These are phyloP conservation scores for Datnioides undecimradiatus DNA, from an alignment of 2,113 vertebrate species.

Conservation along the genomic window DNA sequence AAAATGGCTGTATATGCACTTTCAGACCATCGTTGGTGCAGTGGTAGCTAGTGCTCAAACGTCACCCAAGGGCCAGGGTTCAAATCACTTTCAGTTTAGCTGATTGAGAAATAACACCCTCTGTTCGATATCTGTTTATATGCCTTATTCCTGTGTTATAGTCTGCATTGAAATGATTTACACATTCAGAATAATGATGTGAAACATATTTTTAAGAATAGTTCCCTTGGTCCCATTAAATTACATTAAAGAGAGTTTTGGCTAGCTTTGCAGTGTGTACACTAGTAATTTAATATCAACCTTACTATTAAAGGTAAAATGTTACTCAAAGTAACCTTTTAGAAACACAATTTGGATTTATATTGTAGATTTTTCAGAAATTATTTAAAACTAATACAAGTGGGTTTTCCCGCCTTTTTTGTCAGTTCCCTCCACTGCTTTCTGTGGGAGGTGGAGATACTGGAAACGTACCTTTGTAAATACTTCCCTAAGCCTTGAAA, in stretches of 20 bases:
- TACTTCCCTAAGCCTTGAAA: background rate
- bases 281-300: background rate
- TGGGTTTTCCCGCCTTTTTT: background rate
- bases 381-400: background rate
- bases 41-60: slow-evolving; percentile 54
- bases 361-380: background rate
- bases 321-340: slow-evolving; percentile 5
- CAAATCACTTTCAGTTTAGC: slow-evolving; percentile 51
- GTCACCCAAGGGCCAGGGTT: slow-evolving; percentile 46
- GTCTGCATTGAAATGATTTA: background rate
- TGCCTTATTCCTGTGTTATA: slow-evolving; percentile 11
- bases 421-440: background rate
- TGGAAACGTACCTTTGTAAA: too few relatives aligned
- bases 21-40: slow-evolving; percentile 62
- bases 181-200: background rate
- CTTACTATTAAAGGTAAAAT: background rate
- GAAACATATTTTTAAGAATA: background rate
- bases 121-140: background rate
- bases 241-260: background rate
- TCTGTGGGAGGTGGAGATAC: background rate
- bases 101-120: background rate
- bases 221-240: background rate
- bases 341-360: background rate
- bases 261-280: background rate
- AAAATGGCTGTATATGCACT: slow-evolving; percentile 70